Percentiles rank a stretch among this genome's conserved stretches.
Evolutionary conservation across 1,140 invertebrate species (phyloP).

Genomic region (Drosophila erecta): DNA sequence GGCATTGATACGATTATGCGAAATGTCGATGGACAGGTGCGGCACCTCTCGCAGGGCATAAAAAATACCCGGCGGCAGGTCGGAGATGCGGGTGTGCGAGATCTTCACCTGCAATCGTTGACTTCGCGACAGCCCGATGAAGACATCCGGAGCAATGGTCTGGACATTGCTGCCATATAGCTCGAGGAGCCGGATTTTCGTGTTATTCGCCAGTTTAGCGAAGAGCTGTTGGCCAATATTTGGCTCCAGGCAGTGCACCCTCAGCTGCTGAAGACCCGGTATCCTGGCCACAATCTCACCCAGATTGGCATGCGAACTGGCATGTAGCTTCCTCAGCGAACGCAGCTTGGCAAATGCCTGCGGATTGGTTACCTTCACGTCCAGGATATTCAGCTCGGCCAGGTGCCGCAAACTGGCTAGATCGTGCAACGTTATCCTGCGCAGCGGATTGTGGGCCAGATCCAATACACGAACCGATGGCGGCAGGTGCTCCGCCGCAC

Average conservation of each 20-base stretch:
- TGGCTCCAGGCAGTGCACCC: slow-evolving; percentile 90
- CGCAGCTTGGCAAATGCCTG: slow-evolving; percentile 84
- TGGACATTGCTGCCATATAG: slow-evolving; percentile 90
- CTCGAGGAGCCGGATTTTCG: slow-evolving; percentile 91
- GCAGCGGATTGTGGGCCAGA: slow-evolving; percentile 79
- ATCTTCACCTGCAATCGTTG: slow-evolving; percentile 91
- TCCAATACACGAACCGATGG: slow-evolving; percentile 73
- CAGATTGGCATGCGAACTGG: slow-evolving; percentile 74
- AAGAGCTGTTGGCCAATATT: slow-evolving; percentile 89
- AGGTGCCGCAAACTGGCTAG: slow-evolving; percentile 68
- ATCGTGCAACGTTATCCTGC: slow-evolving; percentile 77
- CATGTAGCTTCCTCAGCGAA: slow-evolving; percentile 83
- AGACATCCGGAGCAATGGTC: slow-evolving; percentile 89
- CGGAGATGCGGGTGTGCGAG: slow-evolving; percentile 89
- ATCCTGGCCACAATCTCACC: slow-evolving; percentile 78
- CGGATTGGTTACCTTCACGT: slow-evolving; percentile 78
- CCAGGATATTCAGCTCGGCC: slow-evolving; percentile 76
- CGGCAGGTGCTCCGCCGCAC: slow-evolving; percentile 78
- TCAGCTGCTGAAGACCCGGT: slow-evolving; percentile 87
- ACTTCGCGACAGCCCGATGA: slow-evolving; percentile 87
- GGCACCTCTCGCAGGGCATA: slow-evolving; percentile 90
- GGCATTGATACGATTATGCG: slow-evolving; percentile 91
- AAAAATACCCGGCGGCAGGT: slow-evolving; percentile 92
- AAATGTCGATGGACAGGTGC: slow-evolving; percentile 92
- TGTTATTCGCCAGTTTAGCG: slow-evolving; percentile 88